phyloP scores from a whole-genome alignment of 1,140 invertebrate species.

The Camponotus pennsylvanicus region DNA sequence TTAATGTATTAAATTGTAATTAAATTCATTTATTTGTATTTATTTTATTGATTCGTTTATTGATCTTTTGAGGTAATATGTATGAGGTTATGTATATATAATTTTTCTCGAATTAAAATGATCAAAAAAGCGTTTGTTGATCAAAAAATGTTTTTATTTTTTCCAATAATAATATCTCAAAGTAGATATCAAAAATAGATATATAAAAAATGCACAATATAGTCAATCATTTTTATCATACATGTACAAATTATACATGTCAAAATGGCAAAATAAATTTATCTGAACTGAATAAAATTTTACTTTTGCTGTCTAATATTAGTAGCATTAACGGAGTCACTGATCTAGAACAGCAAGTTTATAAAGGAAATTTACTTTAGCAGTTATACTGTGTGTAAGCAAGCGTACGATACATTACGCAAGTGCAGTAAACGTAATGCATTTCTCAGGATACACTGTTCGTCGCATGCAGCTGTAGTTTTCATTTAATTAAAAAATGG shows the following conservation, averaged over 20 bases:
- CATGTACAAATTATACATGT: background rate
- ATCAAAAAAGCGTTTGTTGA: background rate
- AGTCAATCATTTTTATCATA: too few species aligned
- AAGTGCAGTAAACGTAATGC: conserved; percentile 19
- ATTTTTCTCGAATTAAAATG: background rate
- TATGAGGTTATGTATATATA: background rate
- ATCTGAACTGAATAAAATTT: background rate
- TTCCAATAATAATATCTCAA: background rate
- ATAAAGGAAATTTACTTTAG: conserved; percentile 37
- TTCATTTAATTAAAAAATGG: background rate
- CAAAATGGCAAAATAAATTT: background rate
- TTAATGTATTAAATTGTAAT: too few species aligned
- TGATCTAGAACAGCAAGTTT: conserved; percentile 17
- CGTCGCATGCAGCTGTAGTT: background rate
- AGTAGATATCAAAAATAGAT: background rate
- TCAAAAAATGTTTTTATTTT: background rate
- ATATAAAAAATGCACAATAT: background rate
- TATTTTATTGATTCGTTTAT: too few species aligned
- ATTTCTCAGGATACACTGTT: conserved; percentile 13
- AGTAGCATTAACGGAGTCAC: background rate
- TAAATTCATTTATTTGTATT: too few species aligned
- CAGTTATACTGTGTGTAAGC: background rate
- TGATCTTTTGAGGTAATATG: background rate
- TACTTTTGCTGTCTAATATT: background rate
- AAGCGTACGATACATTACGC: background rate